These are phyloP conservation scores for Regulus satrapa DNA, from an alignment of 2,113 vertebrate species.

Conservation along the genomic window DNA sequence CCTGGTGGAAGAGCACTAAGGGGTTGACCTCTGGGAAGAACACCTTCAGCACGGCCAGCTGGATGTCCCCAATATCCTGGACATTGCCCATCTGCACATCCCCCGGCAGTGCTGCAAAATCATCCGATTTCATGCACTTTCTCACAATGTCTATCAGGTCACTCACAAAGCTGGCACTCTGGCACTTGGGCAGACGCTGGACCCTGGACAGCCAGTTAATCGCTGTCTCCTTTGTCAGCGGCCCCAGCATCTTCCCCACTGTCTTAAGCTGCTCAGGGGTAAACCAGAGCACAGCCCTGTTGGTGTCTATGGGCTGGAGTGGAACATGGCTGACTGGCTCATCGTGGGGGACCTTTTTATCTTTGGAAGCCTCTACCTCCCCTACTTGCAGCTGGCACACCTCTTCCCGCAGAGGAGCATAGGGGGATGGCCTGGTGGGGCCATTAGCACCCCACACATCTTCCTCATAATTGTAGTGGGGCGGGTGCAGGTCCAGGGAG, in stretches of 20 bases:
- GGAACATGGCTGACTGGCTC: neutral
- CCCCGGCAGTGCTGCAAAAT: neutral
- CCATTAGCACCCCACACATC: constrained; percentile 27
- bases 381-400: neutral
- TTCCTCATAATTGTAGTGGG: constrained; percentile 52
- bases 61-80: constrained; percentile 6
- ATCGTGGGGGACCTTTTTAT: neutral
- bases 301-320: neutral
- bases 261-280: constrained; percentile 51
- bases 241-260: constrained; percentile 49
- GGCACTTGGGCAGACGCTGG: constrained; percentile 41
- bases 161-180: neutral
- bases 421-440: constrained; percentile 26
- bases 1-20: constrained; percentile 61
- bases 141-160: constrained; percentile 59
- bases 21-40: constrained; percentile 61
- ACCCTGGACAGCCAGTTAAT: constrained; percentile 50
- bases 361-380: neutral
- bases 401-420: neutral
- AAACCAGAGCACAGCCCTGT: constrained; percentile 38
- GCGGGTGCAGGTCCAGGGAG: neutral
- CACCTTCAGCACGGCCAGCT: constrained; percentile 29
- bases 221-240: constrained; percentile 7
- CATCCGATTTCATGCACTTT: constrained; percentile 36
- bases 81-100: constrained; percentile 59